Evolutionary conservation across 2,888 invertebrate genomes (phyloP), one percentile per base, ranked within the genome.

Genomic region (Bedellia somnulentella): DNA sequence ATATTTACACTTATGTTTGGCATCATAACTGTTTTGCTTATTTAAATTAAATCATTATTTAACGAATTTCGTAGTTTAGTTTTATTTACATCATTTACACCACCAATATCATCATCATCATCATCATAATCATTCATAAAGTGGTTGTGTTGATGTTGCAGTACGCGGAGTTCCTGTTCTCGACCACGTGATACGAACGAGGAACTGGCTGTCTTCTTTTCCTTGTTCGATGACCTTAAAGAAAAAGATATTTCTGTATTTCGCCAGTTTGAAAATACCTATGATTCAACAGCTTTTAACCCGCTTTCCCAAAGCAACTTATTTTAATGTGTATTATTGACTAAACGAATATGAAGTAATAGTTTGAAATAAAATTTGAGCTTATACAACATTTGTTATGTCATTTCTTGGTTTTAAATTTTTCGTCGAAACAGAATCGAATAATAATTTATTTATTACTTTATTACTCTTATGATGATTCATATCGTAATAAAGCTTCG

Each of bases 181-280:
- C 22, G 77, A 60, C 81, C 81, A 82, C 23, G 79, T 79, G 44
- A 82, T 81, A 43, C 79, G 71, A 53, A 80, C 81, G 32, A 81
- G 70, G 58, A 81, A 81, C 42, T 80, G 78, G 56, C 80, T 80
- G 56, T 79, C 80, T 56, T 80, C 80, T 53, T 79, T 79, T 44
- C 78, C 78, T 40, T 78, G 78, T 57, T 80, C 79, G 47, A 81
- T 76, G 40, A 80, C 75, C 77, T 77, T 50, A 1, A 8, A 24
- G 26, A 24, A 30, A 35, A 27, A 36, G 33, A 24, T 34, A 18
- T 4, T 11, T 15, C 27, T 23, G 29, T 17, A 30, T 32, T 11
- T 30, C 23, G 10, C 12, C 22, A 10, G 16, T 12, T 12, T 13
- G 15, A 26, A 31, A 13, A 3, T 3, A n/a, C 21, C 8, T 10